Percentiles rank a stretch among this genome's conserved stretches.
Evolutionary conservation across 92 coral and sea anemone species (phyloP).

Genomic region (Actinostola sp.): DNA sequence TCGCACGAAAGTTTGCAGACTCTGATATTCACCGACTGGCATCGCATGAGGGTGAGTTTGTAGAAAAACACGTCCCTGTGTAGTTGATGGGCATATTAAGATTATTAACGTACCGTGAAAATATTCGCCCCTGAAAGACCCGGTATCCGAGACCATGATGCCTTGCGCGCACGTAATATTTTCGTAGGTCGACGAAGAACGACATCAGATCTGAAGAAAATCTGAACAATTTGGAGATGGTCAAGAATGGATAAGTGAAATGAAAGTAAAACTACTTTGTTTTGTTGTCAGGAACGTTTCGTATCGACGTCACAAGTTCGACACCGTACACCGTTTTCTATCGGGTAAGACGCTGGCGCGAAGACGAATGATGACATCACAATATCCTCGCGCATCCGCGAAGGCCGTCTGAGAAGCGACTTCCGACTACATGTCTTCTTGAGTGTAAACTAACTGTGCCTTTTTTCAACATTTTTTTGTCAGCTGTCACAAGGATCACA

Average conservation of each 20-base stretch:
- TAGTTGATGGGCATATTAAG: too few relatives aligned
- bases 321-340: constrained; percentile 14
- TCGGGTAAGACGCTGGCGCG: constrained; percentile 12
- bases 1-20: constrained; percentile 11
- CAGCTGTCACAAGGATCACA: constrained; percentile 20
- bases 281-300: constrained; percentile 9
- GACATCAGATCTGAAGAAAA: too few relatives aligned
- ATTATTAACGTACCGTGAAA: too few relatives aligned
- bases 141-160: too few relatives aligned
- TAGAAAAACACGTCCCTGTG: neutral
- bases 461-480: neutral
- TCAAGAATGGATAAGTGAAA: neutral
- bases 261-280: neutral
- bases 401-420: too few relatives aligned
- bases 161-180: too few relatives aligned
- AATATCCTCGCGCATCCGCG: too few relatives aligned
- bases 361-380: too few relatives aligned
- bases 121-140: too few relatives aligned
- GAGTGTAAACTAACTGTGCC: neutral
- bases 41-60: constrained; percentile 11
- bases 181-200: too few relatives aligned
- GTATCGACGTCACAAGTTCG: constrained; percentile 7
- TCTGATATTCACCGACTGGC: constrained; percentile 26
- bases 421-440: neutral
- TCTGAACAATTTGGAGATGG: too few relatives aligned